These are phyloP conservation scores for Bothrops jararaca DNA, from an alignment of 2,113 vertebrate species.

Conservation along the genomic window DNA sequence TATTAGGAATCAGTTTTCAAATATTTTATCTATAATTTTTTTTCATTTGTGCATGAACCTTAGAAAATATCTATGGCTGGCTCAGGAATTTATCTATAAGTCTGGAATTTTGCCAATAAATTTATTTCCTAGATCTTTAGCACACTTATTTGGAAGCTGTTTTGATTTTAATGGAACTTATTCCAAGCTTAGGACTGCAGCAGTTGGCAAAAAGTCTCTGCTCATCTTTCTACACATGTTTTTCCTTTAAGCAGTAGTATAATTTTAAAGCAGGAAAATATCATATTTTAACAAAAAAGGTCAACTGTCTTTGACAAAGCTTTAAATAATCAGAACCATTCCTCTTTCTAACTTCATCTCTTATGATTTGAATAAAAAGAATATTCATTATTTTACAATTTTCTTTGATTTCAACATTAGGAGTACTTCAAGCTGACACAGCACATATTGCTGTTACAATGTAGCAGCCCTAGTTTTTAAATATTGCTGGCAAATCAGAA, in stretches of 20 bases:
- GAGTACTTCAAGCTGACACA: conserved; percentile 14
- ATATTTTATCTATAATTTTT: background rate
- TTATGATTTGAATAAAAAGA: conserved; percentile 45
- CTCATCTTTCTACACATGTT: conserved; percentile 26
- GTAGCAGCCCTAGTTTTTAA: conserved; percentile 10
- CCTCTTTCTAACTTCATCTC: conserved; percentile 42
- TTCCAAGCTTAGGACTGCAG: background rate
- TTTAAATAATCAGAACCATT: conserved; percentile 52
- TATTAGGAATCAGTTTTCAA: background rate
- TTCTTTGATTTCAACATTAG: conserved; percentile 46
- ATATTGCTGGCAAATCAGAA: conserved; percentile 3
- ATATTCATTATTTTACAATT: conserved; percentile 16
- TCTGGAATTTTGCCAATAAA: conserved; percentile 14
- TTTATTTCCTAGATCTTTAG: background rate
- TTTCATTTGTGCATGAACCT: background rate
- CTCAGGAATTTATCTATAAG: background rate
- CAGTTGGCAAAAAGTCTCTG: conserved; percentile 18
- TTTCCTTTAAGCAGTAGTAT: conserved; percentile 43
- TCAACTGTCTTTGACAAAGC: conserved; percentile 42
- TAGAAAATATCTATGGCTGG: background rate
- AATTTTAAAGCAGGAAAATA: conserved; percentile 52
- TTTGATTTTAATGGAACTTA: conserved; percentile 3
- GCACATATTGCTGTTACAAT: background rate
- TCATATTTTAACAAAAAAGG: conserved; percentile 32
- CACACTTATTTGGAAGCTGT: background rate